These are phyloP conservation scores for Tamandua tetradactyla DNA, from an alignment of 2,797 vertebrate genomes.

Conservation along the genomic window DNA sequence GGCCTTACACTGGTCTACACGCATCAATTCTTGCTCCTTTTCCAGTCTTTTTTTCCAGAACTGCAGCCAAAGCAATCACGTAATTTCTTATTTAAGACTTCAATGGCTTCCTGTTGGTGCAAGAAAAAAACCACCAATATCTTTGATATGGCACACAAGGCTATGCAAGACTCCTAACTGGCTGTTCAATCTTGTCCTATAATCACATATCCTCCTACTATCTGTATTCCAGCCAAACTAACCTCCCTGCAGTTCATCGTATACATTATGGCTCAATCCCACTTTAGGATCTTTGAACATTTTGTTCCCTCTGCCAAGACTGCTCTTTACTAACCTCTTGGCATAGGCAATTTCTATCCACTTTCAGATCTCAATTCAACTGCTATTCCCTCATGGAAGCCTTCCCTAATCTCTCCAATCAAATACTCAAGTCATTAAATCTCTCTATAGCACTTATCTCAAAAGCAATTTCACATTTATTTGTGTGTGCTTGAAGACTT, in stretches of 20 bases:
- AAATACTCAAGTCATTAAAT: not conserved
- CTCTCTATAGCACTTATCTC: not conserved
- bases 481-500: not conserved
- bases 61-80: not conserved
- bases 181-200: not conserved
- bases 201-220: not conserved
- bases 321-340: slow-evolving; percentile 9
- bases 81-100: slow-evolving; percentile 8
- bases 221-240: not conserved
- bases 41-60: not conserved
- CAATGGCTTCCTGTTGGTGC: not conserved
- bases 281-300: not conserved
- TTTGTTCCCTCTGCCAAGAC: not conserved
- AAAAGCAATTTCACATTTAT: slow-evolving; percentile 20
- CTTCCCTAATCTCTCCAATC: slow-evolving; percentile 2
- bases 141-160: not conserved
- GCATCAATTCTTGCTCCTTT: not conserved
- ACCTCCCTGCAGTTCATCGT: not conserved
- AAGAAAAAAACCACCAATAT: not conserved
- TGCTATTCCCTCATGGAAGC: not conserved
- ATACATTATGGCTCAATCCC: not conserved
- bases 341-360: slow-evolving; percentile 26
- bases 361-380: slow-evolving; percentile 53
- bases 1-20: not conserved
- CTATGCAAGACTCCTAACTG: not conserved